Evolutionary conservation across 2,888 invertebrate species (phyloP), one percentile per base, ranked within the genome.

Genomic region (Ganaspis brasiliensis): DNA sequence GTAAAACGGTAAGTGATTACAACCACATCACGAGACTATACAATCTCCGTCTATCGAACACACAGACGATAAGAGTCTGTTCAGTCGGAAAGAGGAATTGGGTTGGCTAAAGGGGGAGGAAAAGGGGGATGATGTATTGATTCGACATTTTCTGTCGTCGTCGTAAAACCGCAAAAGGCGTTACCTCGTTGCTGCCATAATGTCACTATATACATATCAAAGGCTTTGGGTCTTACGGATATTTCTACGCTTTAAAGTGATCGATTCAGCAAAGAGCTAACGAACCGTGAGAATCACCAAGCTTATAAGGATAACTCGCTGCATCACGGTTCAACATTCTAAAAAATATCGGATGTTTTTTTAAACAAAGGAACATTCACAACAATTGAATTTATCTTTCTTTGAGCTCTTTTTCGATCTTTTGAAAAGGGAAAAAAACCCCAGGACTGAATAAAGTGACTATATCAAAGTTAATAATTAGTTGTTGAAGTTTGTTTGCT

Each of bases 1-100:
- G 87, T 87, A 86, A 87, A 87, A 84, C 80, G 84, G 83, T 86
- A 86, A 87, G 87, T 87, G 87, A 87, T 87, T 87, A 86, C 84
- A 82, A 80, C 79, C 79, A 70, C 78, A 77, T 57, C 70, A 56
- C 73, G 80, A 16, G 70, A 77, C 77, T 79, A 75, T 76, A 79
- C 78, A 77, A 78, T 73, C 74, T 72, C 73, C 67, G 40, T 77
- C 57, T 56, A 72, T 72, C 56, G 35, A 74, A 40, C 52, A 35
- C 56, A 26, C 59, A 52, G 26, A 57, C 56, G 10, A 12, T 1
- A 31, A n/a, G 21, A 56, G 52, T 55, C 37, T 37, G 72, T 40
- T 56, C 21, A 57, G 26, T 63, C 37, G 61, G 49, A 72, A 26
- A 73, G 55, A 76, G 55, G 70, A 40, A 63, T 52, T 52, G 52